Conservation (phyloP, 2,797 vertebrate genomes). For the Morus bassanus region DNA sequence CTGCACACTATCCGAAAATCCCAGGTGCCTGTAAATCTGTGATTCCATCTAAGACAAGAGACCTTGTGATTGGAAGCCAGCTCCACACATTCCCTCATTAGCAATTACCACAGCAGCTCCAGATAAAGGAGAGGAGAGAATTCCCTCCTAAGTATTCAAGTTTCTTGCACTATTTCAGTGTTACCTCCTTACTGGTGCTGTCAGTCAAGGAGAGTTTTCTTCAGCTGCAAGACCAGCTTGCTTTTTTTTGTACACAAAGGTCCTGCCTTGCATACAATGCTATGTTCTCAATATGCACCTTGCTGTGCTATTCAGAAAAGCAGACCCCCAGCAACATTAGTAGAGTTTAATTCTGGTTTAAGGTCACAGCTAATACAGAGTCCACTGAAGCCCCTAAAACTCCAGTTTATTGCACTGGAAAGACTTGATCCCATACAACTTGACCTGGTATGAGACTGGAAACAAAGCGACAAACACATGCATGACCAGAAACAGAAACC, state of each 20-base stretch:
- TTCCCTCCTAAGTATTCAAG: neutral
- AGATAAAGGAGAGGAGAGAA: neutral
- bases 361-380: neutral
- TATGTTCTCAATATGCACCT: neutral
- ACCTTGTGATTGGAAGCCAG: constrained; percentile 16
- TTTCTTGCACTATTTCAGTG: neutral
- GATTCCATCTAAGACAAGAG: constrained; percentile 43
- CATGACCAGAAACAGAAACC: neutral
- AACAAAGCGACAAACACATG: neutral
- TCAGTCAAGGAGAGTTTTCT: neutral
- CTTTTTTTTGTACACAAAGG: neutral
- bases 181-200: neutral
- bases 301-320: neutral
- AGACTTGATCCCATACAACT: neutral
- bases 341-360: neutral
- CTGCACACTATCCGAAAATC: constrained; percentile 14
- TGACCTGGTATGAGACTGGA: neutral
- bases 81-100: neutral
- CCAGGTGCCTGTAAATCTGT: constrained; percentile 16
- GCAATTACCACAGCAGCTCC: neutral
- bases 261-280: neutral
- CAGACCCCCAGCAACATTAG: neutral
- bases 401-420: neutral
- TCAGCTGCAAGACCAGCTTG: neutral
- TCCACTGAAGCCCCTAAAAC: neutral